Evolutionary conservation across 2,888 invertebrate species (phyloP).

Genomic region (Cantharis flavilabris): DNA sequence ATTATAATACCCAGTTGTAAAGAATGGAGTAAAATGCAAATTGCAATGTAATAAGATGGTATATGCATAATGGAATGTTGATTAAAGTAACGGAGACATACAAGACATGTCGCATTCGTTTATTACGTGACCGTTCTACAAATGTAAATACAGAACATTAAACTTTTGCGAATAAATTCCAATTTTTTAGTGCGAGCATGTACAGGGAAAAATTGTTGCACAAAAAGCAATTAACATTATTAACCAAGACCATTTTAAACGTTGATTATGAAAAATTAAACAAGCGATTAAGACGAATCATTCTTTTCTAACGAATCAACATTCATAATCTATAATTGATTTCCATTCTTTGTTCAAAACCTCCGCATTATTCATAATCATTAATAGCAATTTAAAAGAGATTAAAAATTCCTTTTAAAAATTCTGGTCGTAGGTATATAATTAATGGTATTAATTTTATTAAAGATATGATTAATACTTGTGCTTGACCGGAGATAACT

Average conservation of each 20-base stretch:
- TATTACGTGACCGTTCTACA: slow-evolving; percentile 20
- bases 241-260: neutral
- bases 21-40: slow-evolving; percentile 13
- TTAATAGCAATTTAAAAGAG: neutral
- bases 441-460: neutral
- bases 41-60: slow-evolving; percentile 18
- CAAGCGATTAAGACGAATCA: neutral
- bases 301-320: neutral
- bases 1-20: neutral
- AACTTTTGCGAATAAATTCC: neutral
- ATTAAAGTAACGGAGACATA: slow-evolving; percentile 26
- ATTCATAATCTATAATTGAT: neutral
- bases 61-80: slow-evolving; percentile 18
- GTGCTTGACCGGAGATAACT: neutral
- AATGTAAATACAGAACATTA: slow-evolving; percentile 6
- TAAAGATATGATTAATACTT: neutral
- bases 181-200: neutral
- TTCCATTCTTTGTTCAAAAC: neutral
- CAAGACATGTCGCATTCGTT: slow-evolving; percentile 21
- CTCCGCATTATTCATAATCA: neutral
- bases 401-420: neutral
- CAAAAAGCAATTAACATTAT: neutral
- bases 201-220: neutral
- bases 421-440: neutral
- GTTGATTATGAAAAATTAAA: neutral